These are phyloP conservation scores for Andrena trimmerana DNA, from an alignment of 2,888 invertebrate genomes.

Conservation along the genomic window DNA sequence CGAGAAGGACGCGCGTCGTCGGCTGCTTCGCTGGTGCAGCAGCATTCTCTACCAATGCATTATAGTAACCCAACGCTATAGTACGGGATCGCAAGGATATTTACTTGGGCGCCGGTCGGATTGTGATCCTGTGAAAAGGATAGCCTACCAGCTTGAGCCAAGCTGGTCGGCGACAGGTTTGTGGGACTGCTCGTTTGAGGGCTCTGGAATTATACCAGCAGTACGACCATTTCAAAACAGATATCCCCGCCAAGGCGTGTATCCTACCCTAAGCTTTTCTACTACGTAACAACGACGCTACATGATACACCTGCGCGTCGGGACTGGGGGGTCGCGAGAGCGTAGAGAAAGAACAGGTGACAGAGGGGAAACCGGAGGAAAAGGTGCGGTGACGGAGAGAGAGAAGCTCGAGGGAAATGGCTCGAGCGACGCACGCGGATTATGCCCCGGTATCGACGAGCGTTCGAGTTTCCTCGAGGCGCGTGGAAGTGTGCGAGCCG, in stretches of 20 bases:
- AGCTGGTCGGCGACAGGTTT: conserved; percentile 89
- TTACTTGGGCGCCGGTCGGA: conserved; percentile 84
- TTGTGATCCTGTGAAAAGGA: conserved; percentile 84
- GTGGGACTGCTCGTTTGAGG: conserved; percentile 90
- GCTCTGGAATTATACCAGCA: conserved; percentile 86
- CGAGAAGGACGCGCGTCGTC: conserved; percentile 7
- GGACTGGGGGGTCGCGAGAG: not conserved
- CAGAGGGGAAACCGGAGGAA: not conserved
- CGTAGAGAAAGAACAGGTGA: not conserved
- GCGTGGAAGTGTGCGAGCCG: conserved; percentile 2
- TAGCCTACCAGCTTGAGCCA: conserved; percentile 86
- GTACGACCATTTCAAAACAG: conserved; percentile 73
- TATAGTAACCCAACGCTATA: conserved; percentile 31
- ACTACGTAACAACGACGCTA: conserved; percentile 29
- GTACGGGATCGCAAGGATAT: conserved; percentile 79
- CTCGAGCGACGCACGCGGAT: conserved; percentile 5
- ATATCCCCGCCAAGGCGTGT: conserved; percentile 20
- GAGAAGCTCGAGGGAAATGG: not conserved
- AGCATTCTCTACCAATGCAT: conserved; percentile 53
- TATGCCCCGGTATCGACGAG: conserved; percentile 36
- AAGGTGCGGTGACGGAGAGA: not conserved
- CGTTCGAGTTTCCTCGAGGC: not conserved
- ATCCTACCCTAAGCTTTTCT: conserved; percentile 38
- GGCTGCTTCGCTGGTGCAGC: conserved; percentile 36
- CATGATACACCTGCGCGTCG: conserved; percentile 21